These are phyloP conservation scores for Acrocephalus scirpaceus DNA, from an alignment of 2,797 vertebrate genomes.

Conservation along the genomic window DNA sequence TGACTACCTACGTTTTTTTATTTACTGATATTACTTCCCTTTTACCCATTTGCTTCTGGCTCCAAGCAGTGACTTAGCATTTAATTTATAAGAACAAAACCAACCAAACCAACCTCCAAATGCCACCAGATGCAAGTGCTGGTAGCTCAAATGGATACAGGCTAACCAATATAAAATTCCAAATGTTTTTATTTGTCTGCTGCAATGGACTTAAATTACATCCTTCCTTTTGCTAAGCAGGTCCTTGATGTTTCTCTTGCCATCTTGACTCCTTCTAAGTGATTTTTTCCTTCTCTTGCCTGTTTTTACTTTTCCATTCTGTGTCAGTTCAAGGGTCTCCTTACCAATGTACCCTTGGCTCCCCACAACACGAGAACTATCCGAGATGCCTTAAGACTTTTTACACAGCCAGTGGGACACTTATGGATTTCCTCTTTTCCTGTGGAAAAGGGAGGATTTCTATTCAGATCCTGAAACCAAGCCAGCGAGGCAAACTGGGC, in stretches of 20 bases:
- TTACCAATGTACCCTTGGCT: background rate
- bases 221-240: background rate
- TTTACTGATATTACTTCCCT: background rate
- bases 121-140: background rate
- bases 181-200: background rate
- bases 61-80: background rate
- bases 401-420: background rate
- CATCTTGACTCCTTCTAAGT: background rate
- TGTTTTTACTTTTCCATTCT: background rate
- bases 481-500: background rate
- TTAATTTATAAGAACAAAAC: background rate
- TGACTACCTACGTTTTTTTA: background rate
- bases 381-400: background rate
- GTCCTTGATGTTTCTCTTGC: background rate
- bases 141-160: background rate
- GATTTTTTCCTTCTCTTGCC: background rate
- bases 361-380: background rate
- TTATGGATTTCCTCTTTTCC: background rate
- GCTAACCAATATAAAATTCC: background rate
- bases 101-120: background rate
- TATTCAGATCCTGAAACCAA: background rate
- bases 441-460: background rate
- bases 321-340: background rate
- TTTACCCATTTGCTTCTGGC: background rate
- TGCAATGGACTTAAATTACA: background rate